Conservation (phyloP, 2,888 invertebrate species). For the Mythimna albipuncta region DNA sequence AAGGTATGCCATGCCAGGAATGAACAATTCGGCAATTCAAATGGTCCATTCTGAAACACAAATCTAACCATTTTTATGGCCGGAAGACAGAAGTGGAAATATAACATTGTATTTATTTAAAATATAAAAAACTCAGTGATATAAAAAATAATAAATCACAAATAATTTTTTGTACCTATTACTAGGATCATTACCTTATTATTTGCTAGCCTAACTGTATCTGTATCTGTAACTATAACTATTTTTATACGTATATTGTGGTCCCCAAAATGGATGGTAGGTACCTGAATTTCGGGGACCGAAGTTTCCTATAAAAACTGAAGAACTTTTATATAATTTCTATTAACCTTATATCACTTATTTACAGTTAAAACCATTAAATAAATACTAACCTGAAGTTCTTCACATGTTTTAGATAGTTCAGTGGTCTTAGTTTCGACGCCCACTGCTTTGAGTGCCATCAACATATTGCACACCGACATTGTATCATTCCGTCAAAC, state of each 20-base stretch:
- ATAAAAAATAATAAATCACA: not conserved
- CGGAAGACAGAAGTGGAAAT: too few relatives aligned
- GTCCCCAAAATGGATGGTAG: not conserved
- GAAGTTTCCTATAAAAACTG: not conserved
- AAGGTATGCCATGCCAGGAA: too few relatives aligned
- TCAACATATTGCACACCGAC: conserved; percentile 65
- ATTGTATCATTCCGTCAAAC: conserved; percentile 65
- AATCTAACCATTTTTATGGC: too few relatives aligned
- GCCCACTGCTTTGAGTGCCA: conserved; percentile 70
- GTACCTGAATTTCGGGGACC: not conserved
- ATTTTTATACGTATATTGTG: not conserved
- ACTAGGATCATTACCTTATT: not conserved
- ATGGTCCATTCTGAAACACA: too few relatives aligned
- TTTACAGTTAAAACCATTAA: not conserved
- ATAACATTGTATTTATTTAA: not conserved
- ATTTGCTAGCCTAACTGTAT: not conserved
- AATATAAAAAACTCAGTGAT: not conserved
- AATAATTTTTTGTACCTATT: not conserved
- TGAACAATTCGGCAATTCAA: not conserved
- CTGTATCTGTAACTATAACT: not conserved
- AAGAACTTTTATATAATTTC: not conserved
- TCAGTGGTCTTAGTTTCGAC: conserved; percentile 72
- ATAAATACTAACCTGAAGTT: conserved; percentile 76
- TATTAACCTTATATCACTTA: not conserved
- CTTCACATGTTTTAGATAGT: conserved; percentile 74